A percentile compares a stretch with the other conserved stretches of the same genome.
These are phyloP conservation scores for Ochotona curzoniae DNA, from an alignment of 2,113 vertebrate genomes.

Conservation along the genomic window DNA sequence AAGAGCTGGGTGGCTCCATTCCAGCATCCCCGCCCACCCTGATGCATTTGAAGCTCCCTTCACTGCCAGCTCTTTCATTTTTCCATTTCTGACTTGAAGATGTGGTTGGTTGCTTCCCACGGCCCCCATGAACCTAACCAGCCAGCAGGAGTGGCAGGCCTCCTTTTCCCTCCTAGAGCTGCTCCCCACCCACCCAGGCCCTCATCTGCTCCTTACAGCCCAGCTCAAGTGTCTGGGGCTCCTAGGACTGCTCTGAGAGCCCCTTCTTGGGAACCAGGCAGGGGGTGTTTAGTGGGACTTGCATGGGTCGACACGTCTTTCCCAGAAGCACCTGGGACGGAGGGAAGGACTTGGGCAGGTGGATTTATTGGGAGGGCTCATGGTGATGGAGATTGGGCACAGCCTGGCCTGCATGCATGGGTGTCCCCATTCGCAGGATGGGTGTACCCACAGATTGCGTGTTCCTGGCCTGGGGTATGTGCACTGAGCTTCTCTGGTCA, in stretches of 20 bases:
- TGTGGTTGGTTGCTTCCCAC: background rate
- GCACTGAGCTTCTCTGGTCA: fast-evolving
- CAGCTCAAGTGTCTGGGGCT: background rate
- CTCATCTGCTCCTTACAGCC: background rate
- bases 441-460: no score
- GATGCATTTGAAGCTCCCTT: background rate
- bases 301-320: background rate
- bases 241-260: background rate
- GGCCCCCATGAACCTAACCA: background rate
- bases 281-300: background rate
- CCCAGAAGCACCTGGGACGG: background rate
- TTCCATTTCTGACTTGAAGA: background rate
- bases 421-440: background rate
- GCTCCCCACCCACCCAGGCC: background rate
- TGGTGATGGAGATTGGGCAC: background rate
- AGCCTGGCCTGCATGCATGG: background rate
- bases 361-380: background rate
- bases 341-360: background rate
- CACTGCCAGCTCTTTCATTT: background rate
- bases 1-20: background rate
- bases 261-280: background rate
- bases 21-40: background rate
- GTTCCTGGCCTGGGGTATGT: background rate
- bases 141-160: background rate
- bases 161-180: background rate